Conservation (phyloP, 2,888 invertebrate species). For the Limnephilus lunatus region DNA sequence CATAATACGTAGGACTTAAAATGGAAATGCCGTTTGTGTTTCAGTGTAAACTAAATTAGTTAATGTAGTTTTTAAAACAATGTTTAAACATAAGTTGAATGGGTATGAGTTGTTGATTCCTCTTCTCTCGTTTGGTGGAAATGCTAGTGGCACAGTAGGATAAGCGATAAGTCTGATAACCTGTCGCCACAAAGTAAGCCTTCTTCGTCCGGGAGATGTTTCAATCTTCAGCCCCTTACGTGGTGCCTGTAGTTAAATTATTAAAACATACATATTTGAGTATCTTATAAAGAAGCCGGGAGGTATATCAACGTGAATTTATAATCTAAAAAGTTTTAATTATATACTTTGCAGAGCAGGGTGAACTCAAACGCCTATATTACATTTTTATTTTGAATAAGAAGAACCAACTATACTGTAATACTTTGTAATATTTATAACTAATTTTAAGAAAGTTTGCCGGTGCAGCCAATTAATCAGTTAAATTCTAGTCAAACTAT, state of each 20-base stretch:
- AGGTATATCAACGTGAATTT: conserved; percentile 39
- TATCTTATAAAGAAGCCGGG: conserved; percentile 28
- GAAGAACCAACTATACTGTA: conserved; percentile 48
- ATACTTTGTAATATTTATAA: conserved; percentile 20
- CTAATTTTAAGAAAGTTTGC: conserved; percentile 28
- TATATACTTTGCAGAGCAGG: conserved; percentile 61
- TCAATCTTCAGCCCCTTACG: conserved; percentile 9
- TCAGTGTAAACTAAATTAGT: conserved; percentile 41
- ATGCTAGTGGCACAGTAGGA: neutral
- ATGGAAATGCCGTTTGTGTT: conserved; percentile 47
- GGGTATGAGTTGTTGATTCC: neutral
- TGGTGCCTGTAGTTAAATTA: conserved; percentile 10
- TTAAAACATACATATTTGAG: conserved; percentile 44
- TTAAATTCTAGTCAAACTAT: conserved; percentile 44
- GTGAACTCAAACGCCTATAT: conserved; percentile 62
- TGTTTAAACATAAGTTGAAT: conserved; percentile 34
- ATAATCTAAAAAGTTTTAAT: conserved; percentile 42
- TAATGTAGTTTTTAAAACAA: conserved; percentile 39
- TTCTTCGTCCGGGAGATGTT: neutral
- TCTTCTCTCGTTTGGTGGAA: neutral
- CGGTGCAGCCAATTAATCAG: conserved; percentile 24
- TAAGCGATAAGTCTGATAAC: neutral
- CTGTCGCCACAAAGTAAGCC: neutral
- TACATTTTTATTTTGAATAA: conserved; percentile 38
- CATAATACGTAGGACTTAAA: conserved; percentile 1